phyloP scores from a whole-genome alignment of 1,140 invertebrate species.

The Saxidomus purpurata region DNA sequence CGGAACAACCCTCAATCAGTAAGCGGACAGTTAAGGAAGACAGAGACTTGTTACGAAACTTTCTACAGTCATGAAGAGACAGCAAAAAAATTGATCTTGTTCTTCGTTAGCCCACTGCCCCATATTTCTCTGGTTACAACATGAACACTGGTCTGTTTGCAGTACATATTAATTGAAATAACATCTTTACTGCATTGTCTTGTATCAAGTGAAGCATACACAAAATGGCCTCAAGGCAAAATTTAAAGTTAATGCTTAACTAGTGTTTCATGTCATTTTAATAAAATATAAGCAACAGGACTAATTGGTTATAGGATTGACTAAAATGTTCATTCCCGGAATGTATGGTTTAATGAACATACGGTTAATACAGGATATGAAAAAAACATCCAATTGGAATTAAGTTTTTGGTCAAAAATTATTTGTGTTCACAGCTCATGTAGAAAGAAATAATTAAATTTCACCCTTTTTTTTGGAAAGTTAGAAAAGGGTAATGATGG shows the following conservation, averaged over 20 bases:
- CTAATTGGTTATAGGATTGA: conserved; percentile 11
- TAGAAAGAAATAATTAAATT: too few relatives aligned
- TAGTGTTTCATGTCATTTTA: conserved; percentile 26
- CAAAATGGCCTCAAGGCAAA: conserved; percentile 26
- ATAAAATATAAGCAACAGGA: conserved; percentile 8
- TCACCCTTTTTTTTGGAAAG: not conserved
- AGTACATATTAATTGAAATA: conserved; percentile 54
- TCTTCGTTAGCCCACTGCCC: conserved; percentile 2
- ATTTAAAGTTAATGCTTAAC: conserved; percentile 21
- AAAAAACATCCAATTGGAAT: too few relatives aligned
- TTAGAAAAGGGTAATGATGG: not conserved
- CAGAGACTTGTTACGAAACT: too few relatives aligned
- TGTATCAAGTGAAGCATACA: conserved; percentile 37
- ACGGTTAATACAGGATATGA: too few relatives aligned
- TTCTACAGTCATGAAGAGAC: not conserved
- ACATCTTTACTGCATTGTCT: conserved; percentile 42
- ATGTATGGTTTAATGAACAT: too few relatives aligned
- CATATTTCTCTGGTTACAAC: not conserved
- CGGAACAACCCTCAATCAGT: too few relatives aligned
- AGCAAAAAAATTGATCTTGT: not conserved
- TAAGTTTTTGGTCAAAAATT: too few relatives aligned
- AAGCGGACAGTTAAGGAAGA: too few relatives aligned
- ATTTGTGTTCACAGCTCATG: too few relatives aligned
- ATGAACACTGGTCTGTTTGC: not conserved
- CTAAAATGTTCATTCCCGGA: conserved; percentile 8